Base-by-base conservation (phyloP, 2,797 vertebrate species). In the Eulemur coronatus region DNA sequence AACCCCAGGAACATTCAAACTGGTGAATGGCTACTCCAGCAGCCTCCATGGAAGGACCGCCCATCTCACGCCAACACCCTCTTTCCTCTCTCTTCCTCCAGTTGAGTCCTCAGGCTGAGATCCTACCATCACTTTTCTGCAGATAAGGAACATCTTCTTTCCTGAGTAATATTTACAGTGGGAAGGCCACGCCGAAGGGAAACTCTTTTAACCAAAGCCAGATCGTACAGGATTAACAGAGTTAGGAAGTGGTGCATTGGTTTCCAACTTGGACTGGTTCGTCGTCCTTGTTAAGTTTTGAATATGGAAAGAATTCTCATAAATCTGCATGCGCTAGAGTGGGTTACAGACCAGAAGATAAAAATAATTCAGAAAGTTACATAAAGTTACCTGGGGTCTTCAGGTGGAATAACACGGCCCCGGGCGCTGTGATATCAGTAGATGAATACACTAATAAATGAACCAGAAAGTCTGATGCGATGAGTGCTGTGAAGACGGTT, bases 211-310 rank as follows among this genome's bases (percentile, higher is more conserved):
- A 98, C 97, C 94, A 94, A 98, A 98, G 97, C 98, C 98, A 98
- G 98, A 98, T 97, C 98, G 98, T 96, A 92, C 96, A 91, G 55
- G 98, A 92, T 98, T 98, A 98, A 98, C 97, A 97, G 97, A 98
- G 98, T 98, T 98, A 98, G 98, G 98, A 98, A 98, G 33, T 97
- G 98, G 97, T 97, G 78, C 98, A 98, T 98, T 98, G 98, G 98
- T 98, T 98, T 98, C 98, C 97, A 98, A 73, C 96, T 97, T 98
- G 98, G 97, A 98, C 13, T 33, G 81, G 96, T 97, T 97, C 97
- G 97, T 97, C 94, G 98, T 97, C 94, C 98, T 98, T 97, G 82
- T 97, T 46, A 98, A 97, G 97, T 96, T 97, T 97, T 86, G 98
- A 98, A 98, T 97, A 98, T 84, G 97, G 98, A 98, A 98, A 97